Evolutionary conservation across 1,140 invertebrate species (phyloP), one percentile per base, ranked within the genome.

Genomic region (Gryllus bimaculatus): DNA sequence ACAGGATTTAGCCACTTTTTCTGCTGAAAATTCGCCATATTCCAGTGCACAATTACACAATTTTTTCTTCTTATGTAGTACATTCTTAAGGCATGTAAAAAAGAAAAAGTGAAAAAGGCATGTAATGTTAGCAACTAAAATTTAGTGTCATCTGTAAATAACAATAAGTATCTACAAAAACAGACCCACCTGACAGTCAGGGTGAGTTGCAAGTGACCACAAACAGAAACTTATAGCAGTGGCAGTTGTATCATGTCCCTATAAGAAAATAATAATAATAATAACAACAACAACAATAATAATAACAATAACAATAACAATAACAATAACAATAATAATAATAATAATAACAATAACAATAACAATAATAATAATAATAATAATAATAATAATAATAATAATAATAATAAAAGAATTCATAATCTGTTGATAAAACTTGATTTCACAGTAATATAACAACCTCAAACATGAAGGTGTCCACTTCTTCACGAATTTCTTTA

Each of bases 401-500:
- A 7, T 6, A 39, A 8, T 5, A 76, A 10, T 6, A 8, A 6
- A 6, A 21, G 20, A 39, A 75, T 26, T n/a, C 20, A 5, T n/a
- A 74, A 15, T 21, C 73, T 74, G 73, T 15, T 20, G 8, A 20
- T 18, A 15, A 8, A 74, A 74, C 0, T 75, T 75, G n/a, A n/a
- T 74, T 10, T 74, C 8, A 21, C 74, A 5, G 6, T 15, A 10
- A n/a, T 3, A 12, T 10, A 8, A 18, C 82, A 81, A 88, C 89
- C 83, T 89, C 90, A 84, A 91, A 92, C 91, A 93, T 93, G 80
- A 93, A 93, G 5, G 91, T 93, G 82, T 93, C 91, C 7, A 91
- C 90, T 85, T 93, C 91, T 83, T 92, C 91, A 80, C 89, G 86
- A 79, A 93, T 90, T 79, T 92, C 87, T 81, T 87, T 85, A 79